phyloP scores from a whole-genome alignment of 2,888 invertebrate genomes.

The Hyposoter didymator region DNA sequence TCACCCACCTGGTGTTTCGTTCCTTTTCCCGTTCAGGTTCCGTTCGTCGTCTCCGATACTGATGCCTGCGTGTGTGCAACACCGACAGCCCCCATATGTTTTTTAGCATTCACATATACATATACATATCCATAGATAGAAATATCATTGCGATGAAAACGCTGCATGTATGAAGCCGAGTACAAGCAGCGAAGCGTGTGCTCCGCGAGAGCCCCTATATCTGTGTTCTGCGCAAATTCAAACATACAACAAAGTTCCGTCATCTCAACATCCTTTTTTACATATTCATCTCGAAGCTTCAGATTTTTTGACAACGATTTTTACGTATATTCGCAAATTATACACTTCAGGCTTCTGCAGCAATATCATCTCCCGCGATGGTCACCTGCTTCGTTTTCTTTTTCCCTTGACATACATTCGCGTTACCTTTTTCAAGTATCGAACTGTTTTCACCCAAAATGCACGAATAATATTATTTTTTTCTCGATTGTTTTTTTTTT shows the following conservation, averaged over 20 bases:
- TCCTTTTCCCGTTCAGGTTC: slow-evolving; percentile 59
- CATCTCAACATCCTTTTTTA: background rate
- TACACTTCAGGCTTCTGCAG: too few relatives aligned
- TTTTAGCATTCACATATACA: slow-evolving; percentile 31
- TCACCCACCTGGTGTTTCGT: slow-evolving; percentile 81
- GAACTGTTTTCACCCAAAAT: background rate
- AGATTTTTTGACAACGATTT: slow-evolving; percentile 4
- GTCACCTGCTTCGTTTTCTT: background rate
- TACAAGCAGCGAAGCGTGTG: slow-evolving; percentile 60
- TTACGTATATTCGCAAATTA: background rate
- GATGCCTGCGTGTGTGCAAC: slow-evolving; percentile 23
- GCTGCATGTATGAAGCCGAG: slow-evolving; percentile 47
- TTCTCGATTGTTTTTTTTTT: background rate
- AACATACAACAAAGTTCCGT: slow-evolving; percentile 30
- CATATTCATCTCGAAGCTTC: slow-evolving; percentile 15
- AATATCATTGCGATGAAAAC: slow-evolving; percentile 40
- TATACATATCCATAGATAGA: background rate
- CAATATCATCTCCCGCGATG: too few relatives aligned
- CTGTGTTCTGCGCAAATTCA: background rate
- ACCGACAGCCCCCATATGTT: slow-evolving; percentile 54
- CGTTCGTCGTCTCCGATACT: slow-evolving; percentile 50
- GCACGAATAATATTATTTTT: background rate
- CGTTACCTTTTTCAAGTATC: background rate
- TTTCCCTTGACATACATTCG: background rate
- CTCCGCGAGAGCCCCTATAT: slow-evolving; percentile 7